phyloP scores from a whole-genome alignment of 2,113 vertebrate genomes.

The Dipodomys spectabilis region DNA sequence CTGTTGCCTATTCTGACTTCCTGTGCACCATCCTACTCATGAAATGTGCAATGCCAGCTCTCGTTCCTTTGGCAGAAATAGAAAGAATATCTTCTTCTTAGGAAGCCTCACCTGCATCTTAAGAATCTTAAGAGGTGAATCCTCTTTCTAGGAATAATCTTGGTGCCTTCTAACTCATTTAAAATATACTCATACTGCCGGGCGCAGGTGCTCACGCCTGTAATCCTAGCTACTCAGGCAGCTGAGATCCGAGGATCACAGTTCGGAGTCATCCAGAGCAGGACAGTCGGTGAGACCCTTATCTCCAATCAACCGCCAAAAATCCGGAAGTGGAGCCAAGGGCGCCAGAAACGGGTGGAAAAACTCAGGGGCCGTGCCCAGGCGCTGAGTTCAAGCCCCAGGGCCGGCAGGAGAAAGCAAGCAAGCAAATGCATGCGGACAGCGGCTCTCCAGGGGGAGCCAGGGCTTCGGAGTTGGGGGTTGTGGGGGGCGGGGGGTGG shows the following conservation, averaged over 20 bases:
- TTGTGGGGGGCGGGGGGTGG: accelerated
- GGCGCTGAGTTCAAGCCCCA: no score
- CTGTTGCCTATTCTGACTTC: neutral
- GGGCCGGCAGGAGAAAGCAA: no score
- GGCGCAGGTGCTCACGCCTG: neutral
- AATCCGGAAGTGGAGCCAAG: neutral
- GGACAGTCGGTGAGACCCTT: no score
- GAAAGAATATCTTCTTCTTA: neutral
- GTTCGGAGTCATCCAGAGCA: no score
- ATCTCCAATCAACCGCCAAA: neutral
- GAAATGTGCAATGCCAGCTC: neutral
- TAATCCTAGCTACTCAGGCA: no score
- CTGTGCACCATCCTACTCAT: neutral
- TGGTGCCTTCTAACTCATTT: neutral
- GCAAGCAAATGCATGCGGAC: no score
- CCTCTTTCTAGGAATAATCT: neutral
- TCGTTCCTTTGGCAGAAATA: neutral
- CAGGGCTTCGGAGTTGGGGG: no score
- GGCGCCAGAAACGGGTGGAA: no score
- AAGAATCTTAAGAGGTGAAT: neutral
- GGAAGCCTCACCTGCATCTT: neutral
- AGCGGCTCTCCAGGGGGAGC: no score
- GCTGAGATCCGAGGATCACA: no score
- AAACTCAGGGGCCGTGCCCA: no score
- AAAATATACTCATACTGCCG: neutral